These are phyloP conservation scores for Pinctada fucata DNA, from an alignment of 2,888 invertebrate species.

Conservation along the genomic window DNA sequence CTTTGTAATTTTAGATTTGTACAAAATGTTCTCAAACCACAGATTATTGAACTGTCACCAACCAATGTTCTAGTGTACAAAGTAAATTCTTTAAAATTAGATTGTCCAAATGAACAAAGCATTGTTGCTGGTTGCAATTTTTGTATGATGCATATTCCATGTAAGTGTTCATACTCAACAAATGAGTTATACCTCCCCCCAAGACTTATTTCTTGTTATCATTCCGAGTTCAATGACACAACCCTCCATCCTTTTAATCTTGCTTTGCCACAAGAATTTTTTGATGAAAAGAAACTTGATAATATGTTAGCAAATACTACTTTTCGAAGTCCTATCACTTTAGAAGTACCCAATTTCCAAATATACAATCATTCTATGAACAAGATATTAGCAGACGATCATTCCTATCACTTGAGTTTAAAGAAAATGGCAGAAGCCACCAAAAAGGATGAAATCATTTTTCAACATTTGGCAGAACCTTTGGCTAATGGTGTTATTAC, in stretches of 20 bases:
- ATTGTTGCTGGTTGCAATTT: constrained; percentile 13
- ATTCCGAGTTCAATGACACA: not conserved
- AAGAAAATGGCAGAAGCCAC: constrained; percentile 38
- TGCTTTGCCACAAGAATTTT: constrained; percentile 20
- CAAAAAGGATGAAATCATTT: constrained; percentile 32
- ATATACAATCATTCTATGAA: constrained; percentile 4
- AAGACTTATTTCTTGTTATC: constrained; percentile 5
- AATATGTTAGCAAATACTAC: constrained; percentile 7
- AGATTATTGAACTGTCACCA: not conserved
- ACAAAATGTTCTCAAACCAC: not conserved
- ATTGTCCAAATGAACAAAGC: constrained; percentile 13
- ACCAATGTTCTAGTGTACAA: constrained; percentile 8
- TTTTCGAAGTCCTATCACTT: constrained; percentile 5
- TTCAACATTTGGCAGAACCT: constrained; percentile 35
- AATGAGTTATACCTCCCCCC: not conserved
- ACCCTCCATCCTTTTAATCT: constrained; percentile 15
- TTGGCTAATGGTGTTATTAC: constrained; percentile 32
- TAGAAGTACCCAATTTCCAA: constrained; percentile 12
- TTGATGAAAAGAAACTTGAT: constrained; percentile 3
- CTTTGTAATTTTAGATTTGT: constrained; percentile 19
- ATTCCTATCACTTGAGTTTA: constrained; percentile 35
- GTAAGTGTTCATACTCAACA: constrained; percentile 11
- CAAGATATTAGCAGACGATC: constrained; percentile 2
- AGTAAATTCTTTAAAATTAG: not conserved
- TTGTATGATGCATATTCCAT: constrained; percentile 12